phyloP scores from a whole-genome alignment of 2,113 vertebrate genomes.

The Microtus ochrogaster region DNA sequence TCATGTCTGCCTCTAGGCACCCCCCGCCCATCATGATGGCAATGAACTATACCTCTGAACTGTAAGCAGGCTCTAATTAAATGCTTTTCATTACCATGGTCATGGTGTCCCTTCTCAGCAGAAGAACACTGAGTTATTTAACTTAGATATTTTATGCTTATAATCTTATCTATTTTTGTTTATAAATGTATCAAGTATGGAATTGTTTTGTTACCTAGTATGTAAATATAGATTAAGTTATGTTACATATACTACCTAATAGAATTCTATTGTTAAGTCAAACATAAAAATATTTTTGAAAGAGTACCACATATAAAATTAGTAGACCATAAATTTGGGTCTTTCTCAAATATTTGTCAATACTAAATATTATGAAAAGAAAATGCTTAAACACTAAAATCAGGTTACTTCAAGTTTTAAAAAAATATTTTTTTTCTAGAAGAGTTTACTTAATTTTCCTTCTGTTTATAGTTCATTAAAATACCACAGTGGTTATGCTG shows the following conservation, averaged over 20 bases:
- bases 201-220: conserved; percentile 11
- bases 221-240: conserved; percentile 19
- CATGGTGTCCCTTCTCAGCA: background rate
- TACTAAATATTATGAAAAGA: conserved; percentile 10
- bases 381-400: background rate
- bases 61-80: background rate
- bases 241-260: conserved; percentile 24
- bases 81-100: background rate
- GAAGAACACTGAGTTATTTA: background rate
- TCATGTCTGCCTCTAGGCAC: no score
- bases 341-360: conserved; percentile 25
- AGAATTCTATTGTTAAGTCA: conserved; percentile 29
- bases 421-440: background rate
- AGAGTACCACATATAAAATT: background rate
- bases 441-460: background rate
- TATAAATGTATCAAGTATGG: conserved; percentile 8
- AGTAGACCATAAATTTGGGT: background rate
- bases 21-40: background rate
- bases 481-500: background rate
- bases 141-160: background rate
- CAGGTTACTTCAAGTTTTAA: background rate
- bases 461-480: conserved; percentile 11
- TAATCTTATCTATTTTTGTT: conserved; percentile 44
- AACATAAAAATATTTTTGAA: conserved; percentile 41
- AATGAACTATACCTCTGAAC: background rate